Evolutionary conservation across 2,888 invertebrate genomes (phyloP), one percentile per base, ranked within the genome.

Genomic region (Desoria tigrina): DNA sequence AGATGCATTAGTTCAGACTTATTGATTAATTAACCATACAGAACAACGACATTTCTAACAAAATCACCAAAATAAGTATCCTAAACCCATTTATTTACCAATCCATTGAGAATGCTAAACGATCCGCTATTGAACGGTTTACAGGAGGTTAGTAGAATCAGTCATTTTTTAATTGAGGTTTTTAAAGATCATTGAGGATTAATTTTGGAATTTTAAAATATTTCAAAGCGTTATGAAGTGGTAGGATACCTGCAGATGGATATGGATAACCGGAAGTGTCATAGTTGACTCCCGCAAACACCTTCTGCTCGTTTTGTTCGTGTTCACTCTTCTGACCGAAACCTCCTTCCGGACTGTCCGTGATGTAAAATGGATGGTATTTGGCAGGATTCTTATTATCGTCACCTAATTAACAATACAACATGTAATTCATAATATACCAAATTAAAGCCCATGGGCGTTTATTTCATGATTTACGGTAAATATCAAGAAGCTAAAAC

Each of bases 321-420:
- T 84, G 83, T 54, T 86, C 86, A 18, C 82, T 84, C 79, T 90
- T 90, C 80, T 92, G 92, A 0, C 89, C 90, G 78, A 87, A 90
- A 1, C 94, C 94, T 27, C 94, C 94, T 79, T 92, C 91, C 0
- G 85, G 82, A 1, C 89, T 92, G 79, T 90, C 89, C 42, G 92
- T 92, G 77, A 94, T 93, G 82, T 94, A 94, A 79, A 94, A 87
- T 14, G 94, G 94, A 82, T 94, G 94, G 81, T 90, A 94, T 84
- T 86, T 87, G 21, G 91, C 90, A 1, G 90, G 89, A 79, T 91
- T 90, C 28, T 88, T 85, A 59, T 86, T 84, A 79, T 93, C 89
- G 74, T 88, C 86, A 9, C 92, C 80, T 80, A 54, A 57, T 50
- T 21, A 50, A 2, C 9, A 32, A 21, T 14, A 21, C 45, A 45